A percentile compares a stretch with the other conserved stretches of the same genome.
Evolutionary conservation across 2,888 invertebrate species (phyloP).

Genomic region (Elysia crispata): DNA sequence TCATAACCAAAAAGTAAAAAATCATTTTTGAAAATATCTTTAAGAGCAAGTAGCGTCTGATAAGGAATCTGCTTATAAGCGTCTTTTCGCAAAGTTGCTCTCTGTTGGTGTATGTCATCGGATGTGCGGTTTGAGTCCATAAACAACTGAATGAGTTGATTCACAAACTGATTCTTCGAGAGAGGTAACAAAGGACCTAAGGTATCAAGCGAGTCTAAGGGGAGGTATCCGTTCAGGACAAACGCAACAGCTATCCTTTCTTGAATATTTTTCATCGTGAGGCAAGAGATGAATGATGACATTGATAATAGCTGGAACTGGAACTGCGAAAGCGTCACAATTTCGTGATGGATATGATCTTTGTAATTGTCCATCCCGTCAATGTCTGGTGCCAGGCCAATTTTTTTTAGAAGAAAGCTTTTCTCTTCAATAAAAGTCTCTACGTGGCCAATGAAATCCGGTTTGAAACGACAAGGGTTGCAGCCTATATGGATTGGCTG

Average conservation of each 20-base stretch:
- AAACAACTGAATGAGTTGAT: background rate
- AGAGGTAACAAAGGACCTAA: background rate
- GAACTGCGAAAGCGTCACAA: slow-evolving; percentile 28
- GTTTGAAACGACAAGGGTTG: slow-evolving; percentile 53
- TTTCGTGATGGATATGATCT: slow-evolving; percentile 7
- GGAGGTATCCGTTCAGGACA: slow-evolving; percentile 11
- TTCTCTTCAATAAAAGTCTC: slow-evolving; percentile 53
- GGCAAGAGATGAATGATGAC: background rate
- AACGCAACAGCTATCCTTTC: background rate
- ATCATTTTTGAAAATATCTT: background rate
- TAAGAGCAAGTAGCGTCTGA: background rate
- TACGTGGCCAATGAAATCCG: slow-evolving; percentile 54
- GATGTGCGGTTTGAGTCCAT: background rate
- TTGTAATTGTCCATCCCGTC: background rate
- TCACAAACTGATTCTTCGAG: background rate
- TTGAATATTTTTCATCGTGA: background rate
- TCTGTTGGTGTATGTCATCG: background rate
- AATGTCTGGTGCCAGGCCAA: slow-evolving; percentile 29
- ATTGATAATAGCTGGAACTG: slow-evolving; percentile 10
- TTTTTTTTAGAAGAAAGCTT: slow-evolving; percentile 47
- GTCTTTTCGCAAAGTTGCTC: background rate
- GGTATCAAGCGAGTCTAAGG: background rate
- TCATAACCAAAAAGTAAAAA: slow-evolving; percentile 9
- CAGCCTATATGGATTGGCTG: slow-evolving; percentile 51
- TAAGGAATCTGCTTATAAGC: background rate